A percentile compares a stretch with the other conserved stretches of the same genome.
phyloP scores from a whole-genome alignment of 2,888 invertebrate genomes.

The Malachius bipustulatus region DNA sequence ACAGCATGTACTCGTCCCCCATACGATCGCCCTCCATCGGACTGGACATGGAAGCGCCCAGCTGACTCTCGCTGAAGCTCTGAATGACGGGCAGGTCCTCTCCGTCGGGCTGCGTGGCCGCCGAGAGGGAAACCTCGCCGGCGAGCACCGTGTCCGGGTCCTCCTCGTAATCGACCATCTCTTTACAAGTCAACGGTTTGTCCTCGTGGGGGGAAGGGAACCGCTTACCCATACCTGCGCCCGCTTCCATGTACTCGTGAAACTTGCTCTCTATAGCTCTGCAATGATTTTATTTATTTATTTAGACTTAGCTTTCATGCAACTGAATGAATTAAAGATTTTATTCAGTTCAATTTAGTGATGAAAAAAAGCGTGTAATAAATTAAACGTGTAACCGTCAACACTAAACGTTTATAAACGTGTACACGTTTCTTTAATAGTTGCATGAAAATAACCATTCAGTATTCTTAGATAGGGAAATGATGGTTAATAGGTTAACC shows the following conservation, averaged over 20 bases:
- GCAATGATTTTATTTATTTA: too few relatives aligned
- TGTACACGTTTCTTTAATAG: too few relatives aligned
- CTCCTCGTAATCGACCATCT: constrained; percentile 47
- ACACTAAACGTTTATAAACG: too few relatives aligned
- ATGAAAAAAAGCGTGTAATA: too few relatives aligned
- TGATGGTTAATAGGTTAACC: too few relatives aligned
- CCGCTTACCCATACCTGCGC: constrained; percentile 19
- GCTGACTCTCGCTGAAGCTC: constrained; percentile 41
- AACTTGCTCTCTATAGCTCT: constrained; percentile 28
- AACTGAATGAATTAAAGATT: too few relatives aligned
- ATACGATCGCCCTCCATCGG: constrained; percentile 45
- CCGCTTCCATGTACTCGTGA: constrained; percentile 21
- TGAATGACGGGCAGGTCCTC: constrained; percentile 48
- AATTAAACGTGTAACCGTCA: too few relatives aligned
- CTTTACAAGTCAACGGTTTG: constrained; percentile 38
- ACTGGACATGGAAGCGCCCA: constrained; percentile 48
- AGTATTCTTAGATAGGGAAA: too few relatives aligned
- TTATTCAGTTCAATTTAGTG: too few relatives aligned
- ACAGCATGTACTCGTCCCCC: constrained; percentile 51
- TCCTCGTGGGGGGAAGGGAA: constrained; percentile 29
- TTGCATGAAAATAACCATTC: too few relatives aligned
- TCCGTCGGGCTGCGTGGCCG: constrained; percentile 45
- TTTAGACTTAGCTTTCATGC: too few relatives aligned
- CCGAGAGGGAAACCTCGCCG: constrained; percentile 46
- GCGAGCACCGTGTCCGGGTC: constrained; percentile 46